Evolutionary conservation across 2,113 vertebrate genomes (phyloP), one percentile per base, ranked within the genome.

Genomic region (Chrysochloris asiatica): DNA sequence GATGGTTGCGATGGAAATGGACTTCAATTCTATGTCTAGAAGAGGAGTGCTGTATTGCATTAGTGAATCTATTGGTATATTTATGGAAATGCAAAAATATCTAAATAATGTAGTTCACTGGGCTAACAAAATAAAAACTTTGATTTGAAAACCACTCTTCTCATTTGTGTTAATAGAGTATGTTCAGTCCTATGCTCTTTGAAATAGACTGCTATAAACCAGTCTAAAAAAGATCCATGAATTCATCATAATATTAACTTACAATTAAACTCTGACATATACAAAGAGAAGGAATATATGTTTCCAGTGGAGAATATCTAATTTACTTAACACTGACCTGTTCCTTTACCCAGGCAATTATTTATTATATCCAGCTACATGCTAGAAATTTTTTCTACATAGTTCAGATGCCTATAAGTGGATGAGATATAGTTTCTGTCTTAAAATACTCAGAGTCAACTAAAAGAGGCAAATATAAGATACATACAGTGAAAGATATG

Each of bases 1-100:
- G 79, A 79, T 72, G 76, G 30, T 50, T 88, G 45, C 90, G 41
- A 96, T 95, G 59, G 52, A 43, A 95, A 33, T 87, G 75, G 95
- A 95, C 94, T 96, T 94, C 96, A 96, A 96, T 96, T 95, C 77
- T 73, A 50, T 82, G 47, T 92, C 69, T 96, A 79, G 84, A 92
- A 50, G 67, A 90, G 54, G 43, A 75, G 72, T 95, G 93, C 47
- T 95, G 63, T 47, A 78, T 93, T 91, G 83, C 65, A 95, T 96
- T 96, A 96, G 94, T 67, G 81, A 84, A 80, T 89, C 75, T 89
- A 96, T 96, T 94, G 85, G 80, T 92, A 95, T 94, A 56, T 91
- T 95, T 95, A 94, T 92, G 92, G 90, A 94, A 95, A 95, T 96
- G 65, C 69, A 94, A 93, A 80, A 95, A 78, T 94, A 95, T 88